Evolutionary conservation across 2,113 vertebrate species (phyloP).

Genomic region (Oreochromis spilurus): DNA sequence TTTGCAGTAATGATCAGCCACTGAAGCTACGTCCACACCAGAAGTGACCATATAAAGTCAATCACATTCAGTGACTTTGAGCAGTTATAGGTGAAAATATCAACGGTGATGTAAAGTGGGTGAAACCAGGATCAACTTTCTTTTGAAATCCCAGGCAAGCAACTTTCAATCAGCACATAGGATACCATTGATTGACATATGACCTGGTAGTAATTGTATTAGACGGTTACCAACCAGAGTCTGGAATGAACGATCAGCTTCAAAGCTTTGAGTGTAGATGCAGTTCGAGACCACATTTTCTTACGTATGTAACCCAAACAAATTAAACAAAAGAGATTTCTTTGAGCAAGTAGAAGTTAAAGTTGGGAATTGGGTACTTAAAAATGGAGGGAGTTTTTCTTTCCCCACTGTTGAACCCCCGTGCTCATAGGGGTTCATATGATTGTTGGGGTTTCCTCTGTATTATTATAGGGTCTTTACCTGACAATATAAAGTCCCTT

Average conservation of each 20-base stretch:
- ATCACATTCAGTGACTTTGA: neutral
- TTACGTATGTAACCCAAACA: neutral
- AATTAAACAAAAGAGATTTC: neutral
- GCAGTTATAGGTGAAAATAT: neutral
- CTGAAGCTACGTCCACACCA: neutral
- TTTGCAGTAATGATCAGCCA: neutral
- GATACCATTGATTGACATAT: neutral
- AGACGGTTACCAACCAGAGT: neutral
- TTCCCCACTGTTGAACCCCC: neutral
- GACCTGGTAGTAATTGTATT: neutral
- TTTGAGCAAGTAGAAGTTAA: neutral
- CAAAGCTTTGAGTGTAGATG: neutral
- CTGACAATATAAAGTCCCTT: neutral
- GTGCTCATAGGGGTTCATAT: accelerated
- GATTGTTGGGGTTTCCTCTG: neutral
- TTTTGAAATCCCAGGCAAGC: accelerated
- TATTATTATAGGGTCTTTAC: accelerated
- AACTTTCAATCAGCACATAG: neutral
- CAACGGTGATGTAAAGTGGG: accelerated
- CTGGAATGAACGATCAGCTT: neutral
- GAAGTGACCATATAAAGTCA: neutral
- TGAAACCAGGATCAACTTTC: neutral
- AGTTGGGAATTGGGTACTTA: neutral
- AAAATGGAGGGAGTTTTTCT: neutral
- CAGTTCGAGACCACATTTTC: neutral